These are phyloP conservation scores for Leptoclinus maculatus DNA, from an alignment of 2,797 vertebrate species.

Conservation along the genomic window DNA sequence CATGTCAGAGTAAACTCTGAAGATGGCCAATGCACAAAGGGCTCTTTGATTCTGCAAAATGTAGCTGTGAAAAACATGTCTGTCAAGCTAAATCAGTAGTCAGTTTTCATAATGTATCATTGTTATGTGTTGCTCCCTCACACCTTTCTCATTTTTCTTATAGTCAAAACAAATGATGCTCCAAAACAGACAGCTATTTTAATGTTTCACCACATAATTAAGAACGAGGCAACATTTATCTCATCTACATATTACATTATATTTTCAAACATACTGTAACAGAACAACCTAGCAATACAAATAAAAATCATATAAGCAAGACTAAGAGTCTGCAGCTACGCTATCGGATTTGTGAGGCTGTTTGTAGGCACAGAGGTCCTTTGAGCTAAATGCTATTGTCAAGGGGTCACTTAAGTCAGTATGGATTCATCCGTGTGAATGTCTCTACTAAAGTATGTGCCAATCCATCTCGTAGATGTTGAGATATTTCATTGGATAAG, in stretches of 20 bases:
- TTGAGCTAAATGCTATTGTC: not conserved
- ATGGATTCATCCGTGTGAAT: not conserved
- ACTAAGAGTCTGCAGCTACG: not conserved
- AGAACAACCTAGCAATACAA: not conserved
- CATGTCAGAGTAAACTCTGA: slow-evolving; percentile 47
- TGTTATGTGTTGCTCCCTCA: not conserved
- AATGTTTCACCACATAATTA: not conserved
- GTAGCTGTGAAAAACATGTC: slow-evolving; percentile 37
- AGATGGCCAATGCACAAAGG: slow-evolving; percentile 58
- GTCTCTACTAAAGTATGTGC: not conserved
- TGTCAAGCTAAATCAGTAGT: slow-evolving; percentile 6
- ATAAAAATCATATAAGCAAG: not conserved
- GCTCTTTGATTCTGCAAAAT: slow-evolving; percentile 57
- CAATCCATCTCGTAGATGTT: not conserved
- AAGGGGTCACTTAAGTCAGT: not conserved
- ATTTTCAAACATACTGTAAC: not conserved
- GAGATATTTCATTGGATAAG: too few species aligned
- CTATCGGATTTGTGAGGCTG: not conserved
- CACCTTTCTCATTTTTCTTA: not conserved
- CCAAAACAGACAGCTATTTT: not conserved
- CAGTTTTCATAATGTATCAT: not conserved
- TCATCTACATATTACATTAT: not conserved
- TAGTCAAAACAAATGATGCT: not conserved
- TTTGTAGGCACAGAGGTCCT: not conserved
- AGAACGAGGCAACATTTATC: not conserved